Base-by-base conservation (phyloP, 1,140 invertebrate species). In the Trachymyrmex septentrionalis region DNA sequence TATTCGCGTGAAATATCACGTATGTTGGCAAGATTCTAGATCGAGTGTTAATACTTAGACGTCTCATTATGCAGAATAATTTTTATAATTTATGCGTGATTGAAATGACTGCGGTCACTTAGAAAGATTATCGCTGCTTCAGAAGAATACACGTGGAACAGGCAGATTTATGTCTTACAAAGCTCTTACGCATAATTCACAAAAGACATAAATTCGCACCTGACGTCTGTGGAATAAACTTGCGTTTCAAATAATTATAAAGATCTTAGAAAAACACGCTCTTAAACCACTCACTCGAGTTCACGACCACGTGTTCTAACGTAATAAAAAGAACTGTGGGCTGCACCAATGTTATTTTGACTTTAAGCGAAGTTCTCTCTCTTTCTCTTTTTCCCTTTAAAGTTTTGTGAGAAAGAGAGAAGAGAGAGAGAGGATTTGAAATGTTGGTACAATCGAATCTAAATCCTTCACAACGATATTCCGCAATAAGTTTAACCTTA, bases 11-110 rank as follows among this genome's bases (percentile, higher is more conserved):
- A 73, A 82, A 34, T 63, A 21, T 30, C 21, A 57, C 10, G 50
- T 21, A 12, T 9, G 4, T 50, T 14, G 48, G 10, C 21, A n/a
- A n/a, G 78, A 59, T 24, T 71, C 69, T 14, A 69, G 14, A 69
- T 57, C 21, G 48, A 14, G 19, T 24, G 73, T 66, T 78, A 78
- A 78, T 78, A 50, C 7, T 27, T 10, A 34, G 38, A 24, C 44
- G 16, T 24, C 24, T 73, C 34, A 59, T 73, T 59, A 44, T 38
- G 24, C 53, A 10, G 53, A 72, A 12, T 82, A 72, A 72, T 82
- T 73, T 61, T 48, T 61, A 9, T 27, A 82, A 71, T 80, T 69
- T 80, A 80, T 71, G 30, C 48, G 21, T 64, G 50, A 69, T 81
- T 71, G 24, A 53, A 69, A 57, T 3, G 64, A 44, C 30, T n/a